Percentiles rank a stretch among this genome's conserved stretches.
Evolutionary conservation across 2,797 vertebrate genomes (phyloP).

Genomic region (Hylomyscus alleni): DNA sequence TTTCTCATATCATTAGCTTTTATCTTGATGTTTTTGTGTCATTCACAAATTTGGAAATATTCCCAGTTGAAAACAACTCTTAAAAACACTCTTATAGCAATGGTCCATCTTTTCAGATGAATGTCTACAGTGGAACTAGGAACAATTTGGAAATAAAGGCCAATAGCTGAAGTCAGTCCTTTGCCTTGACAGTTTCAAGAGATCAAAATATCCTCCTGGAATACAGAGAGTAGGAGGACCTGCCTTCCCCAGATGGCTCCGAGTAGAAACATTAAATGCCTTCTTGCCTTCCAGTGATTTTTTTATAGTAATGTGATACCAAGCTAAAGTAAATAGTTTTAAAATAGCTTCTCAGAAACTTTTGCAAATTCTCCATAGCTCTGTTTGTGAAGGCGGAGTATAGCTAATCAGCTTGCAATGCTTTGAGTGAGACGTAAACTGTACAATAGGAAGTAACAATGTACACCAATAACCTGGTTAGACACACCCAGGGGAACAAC

Average conservation of each 20-base stretch:
- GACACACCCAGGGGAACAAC: constrained; percentile 72
- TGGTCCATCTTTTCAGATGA: constrained; percentile 72
- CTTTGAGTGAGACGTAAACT: not conserved
- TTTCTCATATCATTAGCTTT: constrained; percentile 79
- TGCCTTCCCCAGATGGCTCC: not conserved
- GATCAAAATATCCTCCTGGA: constrained; percentile 47
- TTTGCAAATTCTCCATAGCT: constrained; percentile 68
- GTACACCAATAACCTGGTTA: constrained; percentile 55
- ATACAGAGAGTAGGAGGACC: not conserved
- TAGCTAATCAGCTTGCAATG: constrained; percentile 33
- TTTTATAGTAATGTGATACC: constrained; percentile 63
- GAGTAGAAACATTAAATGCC: constrained; percentile 55
- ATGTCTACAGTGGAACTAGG: constrained; percentile 73
- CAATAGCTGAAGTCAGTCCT: constrained; percentile 67
- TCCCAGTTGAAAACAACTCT: constrained; percentile 70
- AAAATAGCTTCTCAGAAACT: constrained; percentile 65
- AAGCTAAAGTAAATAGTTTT: constrained; percentile 55
- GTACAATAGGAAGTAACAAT: constrained; percentile 31
- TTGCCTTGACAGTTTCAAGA: constrained; percentile 72
- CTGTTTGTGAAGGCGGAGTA: constrained; percentile 67
- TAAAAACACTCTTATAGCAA: constrained; percentile 71
- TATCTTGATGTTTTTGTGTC: constrained; percentile 73
- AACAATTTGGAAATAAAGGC: constrained; percentile 76
- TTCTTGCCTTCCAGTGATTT: constrained; percentile 71
- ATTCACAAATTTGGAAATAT: constrained; percentile 73